These are phyloP conservation scores for Delphinus delphis DNA, from an alignment of 2,113 vertebrate genomes.

Conservation along the genomic window DNA sequence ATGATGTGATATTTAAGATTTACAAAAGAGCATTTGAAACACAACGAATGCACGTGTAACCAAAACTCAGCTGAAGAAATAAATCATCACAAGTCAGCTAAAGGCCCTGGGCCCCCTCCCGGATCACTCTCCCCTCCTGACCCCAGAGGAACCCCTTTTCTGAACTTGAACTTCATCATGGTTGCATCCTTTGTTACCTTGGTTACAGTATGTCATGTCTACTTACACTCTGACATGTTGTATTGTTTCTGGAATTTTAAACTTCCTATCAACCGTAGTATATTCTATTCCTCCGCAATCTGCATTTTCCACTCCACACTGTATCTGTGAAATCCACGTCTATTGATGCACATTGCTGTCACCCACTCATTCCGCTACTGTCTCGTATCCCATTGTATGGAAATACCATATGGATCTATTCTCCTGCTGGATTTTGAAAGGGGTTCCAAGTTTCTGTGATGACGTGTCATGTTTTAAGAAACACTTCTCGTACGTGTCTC, in stretches of 20 bases:
- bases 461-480: not conserved
- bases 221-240: fast-evolving
- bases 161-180: not conserved
- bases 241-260: not conserved
- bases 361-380: fast-evolving
- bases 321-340: not conserved
- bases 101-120: not conserved
- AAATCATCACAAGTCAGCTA: fast-evolving
- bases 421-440: not conserved
- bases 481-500: not conserved
- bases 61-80: not conserved
- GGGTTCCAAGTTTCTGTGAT: not conserved
- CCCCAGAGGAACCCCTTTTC: not conserved
- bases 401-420: not conserved
- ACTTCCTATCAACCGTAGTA: fast-evolving
- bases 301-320: not conserved
- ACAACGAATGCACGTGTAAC: not conserved
- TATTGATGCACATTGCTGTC: fast-evolving
- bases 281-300: fast-evolving
- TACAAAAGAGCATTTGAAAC: not conserved
- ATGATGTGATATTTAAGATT: not conserved
- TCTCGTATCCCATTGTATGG: fast-evolving
- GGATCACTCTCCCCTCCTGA: not conserved
- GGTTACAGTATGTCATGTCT: not conserved
- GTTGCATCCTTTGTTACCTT: fast-evolving